These are phyloP conservation scores for Theonella swinhoei DNA, from an alignment of 37 sponge, comb jelly and placozoan species.

Conservation along the genomic window DNA sequence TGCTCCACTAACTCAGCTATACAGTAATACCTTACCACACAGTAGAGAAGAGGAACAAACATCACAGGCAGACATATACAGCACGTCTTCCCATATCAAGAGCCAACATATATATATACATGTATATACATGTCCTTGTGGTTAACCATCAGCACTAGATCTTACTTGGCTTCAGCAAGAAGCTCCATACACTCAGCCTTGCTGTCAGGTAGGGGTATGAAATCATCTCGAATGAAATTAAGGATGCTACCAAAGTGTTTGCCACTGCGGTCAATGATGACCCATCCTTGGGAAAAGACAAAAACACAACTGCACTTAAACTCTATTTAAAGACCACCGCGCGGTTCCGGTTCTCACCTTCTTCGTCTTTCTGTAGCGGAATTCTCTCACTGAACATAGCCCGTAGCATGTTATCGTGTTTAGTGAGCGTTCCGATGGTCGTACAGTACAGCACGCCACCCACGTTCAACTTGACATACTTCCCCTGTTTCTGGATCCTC, in stretches of 20 bases:
- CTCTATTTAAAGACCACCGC: background rate
- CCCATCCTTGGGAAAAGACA: conserved; percentile 80
- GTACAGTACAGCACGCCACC: conserved; percentile 93
- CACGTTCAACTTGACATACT: conserved; percentile 95
- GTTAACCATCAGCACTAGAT: too few relatives aligned
- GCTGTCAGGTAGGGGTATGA: conserved; percentile 82
- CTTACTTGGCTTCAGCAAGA: conserved; percentile 86
- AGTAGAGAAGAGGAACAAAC: background rate
- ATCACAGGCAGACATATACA: too few relatives aligned
- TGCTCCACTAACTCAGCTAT: conserved; percentile 73
- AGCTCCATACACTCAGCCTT: conserved; percentile 87
- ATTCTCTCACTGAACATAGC: conserved; percentile 98
- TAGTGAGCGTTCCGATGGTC: conserved; percentile 89
- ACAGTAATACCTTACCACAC: conserved; percentile 94
- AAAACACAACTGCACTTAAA: too few relatives aligned
- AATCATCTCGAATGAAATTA: conserved; percentile 92
- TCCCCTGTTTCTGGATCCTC: conserved; percentile 51
- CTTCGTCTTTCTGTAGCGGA: conserved; percentile 90
- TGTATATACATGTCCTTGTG: too few relatives aligned
- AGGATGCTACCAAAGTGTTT: conserved; percentile 94
- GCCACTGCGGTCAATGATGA: conserved; percentile 95
- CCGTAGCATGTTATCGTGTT: conserved; percentile 95
- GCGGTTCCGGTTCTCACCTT: conserved; percentile 78
- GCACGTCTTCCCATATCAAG: too few relatives aligned
- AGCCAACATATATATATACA: too few relatives aligned